Evolutionary conservation across 1,140 invertebrate species (phyloP).

Genomic region (Eumeta japonica): DNA sequence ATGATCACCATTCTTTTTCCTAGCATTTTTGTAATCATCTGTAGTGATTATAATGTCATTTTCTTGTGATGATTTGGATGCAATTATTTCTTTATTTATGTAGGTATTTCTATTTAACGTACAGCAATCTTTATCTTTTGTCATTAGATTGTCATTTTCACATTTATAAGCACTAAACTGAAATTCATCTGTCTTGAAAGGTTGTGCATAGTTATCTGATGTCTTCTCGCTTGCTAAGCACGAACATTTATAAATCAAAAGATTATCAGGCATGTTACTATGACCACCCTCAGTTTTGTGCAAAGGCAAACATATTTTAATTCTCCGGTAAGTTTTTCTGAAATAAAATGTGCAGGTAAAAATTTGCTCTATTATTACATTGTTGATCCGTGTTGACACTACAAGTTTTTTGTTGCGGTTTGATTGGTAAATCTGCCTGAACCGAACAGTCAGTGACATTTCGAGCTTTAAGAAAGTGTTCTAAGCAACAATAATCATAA

Average conservation of each 20-base stretch:
- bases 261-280: slow-evolving; percentile 25
- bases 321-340: slow-evolving; percentile 19
- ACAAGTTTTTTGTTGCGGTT: slow-evolving; percentile 4
- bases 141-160: too few species aligned
- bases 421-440: slow-evolving; percentile 23
- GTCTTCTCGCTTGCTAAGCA: slow-evolving; percentile 17
- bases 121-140: too few species aligned
- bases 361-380: too few species aligned
- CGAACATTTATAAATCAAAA: slow-evolving; percentile 41
- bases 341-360: slow-evolving; percentile 10
- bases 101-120: slow-evolving; percentile 9
- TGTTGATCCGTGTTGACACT: slow-evolving; percentile 10
- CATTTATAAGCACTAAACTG: too few species aligned
- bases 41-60: too few species aligned
- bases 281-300: slow-evolving; percentile 12
- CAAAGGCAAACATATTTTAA: slow-evolving; percentile 45
- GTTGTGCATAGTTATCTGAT: too few species aligned
- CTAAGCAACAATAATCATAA: slow-evolving; percentile 28
- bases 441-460: slow-evolving; percentile 31
- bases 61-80: slow-evolving; percentile 39
- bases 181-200: too few species aligned
- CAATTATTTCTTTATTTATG: slow-evolving; percentile 15
- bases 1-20: too few species aligned
- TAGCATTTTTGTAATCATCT: too few species aligned
- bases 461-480: too few species aligned